Base-by-base conservation (phyloP, 2,113 vertebrate genomes). In the Capreolus pygargus region DNA sequence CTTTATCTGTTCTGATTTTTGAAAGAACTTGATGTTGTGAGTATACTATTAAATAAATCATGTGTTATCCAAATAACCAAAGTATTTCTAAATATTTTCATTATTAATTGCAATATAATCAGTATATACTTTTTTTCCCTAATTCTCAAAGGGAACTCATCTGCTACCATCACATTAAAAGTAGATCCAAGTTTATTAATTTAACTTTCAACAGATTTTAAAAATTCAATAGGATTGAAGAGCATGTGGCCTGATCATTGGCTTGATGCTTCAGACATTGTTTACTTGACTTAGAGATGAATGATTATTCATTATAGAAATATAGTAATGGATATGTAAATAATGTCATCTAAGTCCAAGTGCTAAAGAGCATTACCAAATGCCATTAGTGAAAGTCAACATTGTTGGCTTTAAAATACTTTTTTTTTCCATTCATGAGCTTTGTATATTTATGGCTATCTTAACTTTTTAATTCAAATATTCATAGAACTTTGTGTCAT, bases 121-220 rank as follows among this genome's bases (percentile, higher is more conserved):
- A 19, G 13, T 83, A 54, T n/a, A 39, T 30, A 94, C 21, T n/a
- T 14, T 67, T 57, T 60, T 52, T 13, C 12, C 47, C 47, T 50
- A 50, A 50, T 50, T 50, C 47, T 50, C 47, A 50, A 50, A 50
- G 47, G 45, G 4, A 96, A 43, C 14, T 45, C 43, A 28, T 87
- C 27, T 74, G n/a, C 11, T 43, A 60, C 27, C 45, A 10, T 79
- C 67, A 7, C 23, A 58, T 76, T 93, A 89, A 90, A 85, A 58
- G 60, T 76, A 64, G 45, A 15, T 50, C 6, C 1, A 47, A 83
- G 27, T 91, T 86, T 91, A 33, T 12, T 36, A 64, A 87, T 83
- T 91, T 91, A 95, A 87, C 94, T 95, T 94, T 91, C 30, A 87
- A 57, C 11, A 85, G 11, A 8, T 64, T 97, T 91, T 64, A 87